These are phyloP conservation scores for Drosophila truncata DNA, from an alignment of 1,140 invertebrate species.

Conservation along the genomic window DNA sequence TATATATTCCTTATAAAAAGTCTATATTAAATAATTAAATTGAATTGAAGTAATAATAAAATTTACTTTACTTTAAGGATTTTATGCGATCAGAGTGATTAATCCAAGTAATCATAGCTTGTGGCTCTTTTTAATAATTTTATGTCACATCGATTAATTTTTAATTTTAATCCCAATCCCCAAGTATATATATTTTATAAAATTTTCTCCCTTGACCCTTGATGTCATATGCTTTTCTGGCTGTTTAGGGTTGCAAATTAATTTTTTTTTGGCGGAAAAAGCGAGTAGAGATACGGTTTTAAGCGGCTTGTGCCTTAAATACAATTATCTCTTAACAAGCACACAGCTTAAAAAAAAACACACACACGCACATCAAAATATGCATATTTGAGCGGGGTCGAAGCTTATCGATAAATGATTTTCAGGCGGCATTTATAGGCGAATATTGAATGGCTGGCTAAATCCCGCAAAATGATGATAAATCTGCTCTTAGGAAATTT, in stretches of 20 bases:
- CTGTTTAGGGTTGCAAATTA: not conserved
- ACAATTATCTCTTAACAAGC: conserved; percentile 43
- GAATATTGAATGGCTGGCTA: conserved; percentile 36
- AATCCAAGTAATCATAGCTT: not conserved
- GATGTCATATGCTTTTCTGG: not conserved
- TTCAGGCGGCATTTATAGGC: conserved; percentile 32
- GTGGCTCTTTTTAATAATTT: not conserved
- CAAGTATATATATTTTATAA: not conserved
- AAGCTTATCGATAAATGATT: conserved; percentile 43
- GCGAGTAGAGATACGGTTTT: conserved; percentile 11
- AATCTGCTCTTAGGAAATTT: conserved; percentile 14
- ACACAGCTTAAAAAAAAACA: conserved; percentile 7
- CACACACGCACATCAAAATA: not conserved
- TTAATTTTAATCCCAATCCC: not conserved
- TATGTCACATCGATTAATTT: not conserved
- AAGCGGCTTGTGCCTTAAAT: conserved; percentile 54
- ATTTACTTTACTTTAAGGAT: not conserved
- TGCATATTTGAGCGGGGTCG: conserved; percentile 31
- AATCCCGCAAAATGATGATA: conserved; percentile 38
- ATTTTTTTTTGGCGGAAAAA: not conserved
- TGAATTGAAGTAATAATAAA: not conserved
- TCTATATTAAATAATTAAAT: not conserved
- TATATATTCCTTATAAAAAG: not conserved
- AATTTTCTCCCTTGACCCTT: too few relatives aligned
- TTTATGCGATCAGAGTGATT: not conserved